Base-by-base conservation (phyloP, 2,113 vertebrate species). In the Pogonocichla stellata region DNA sequence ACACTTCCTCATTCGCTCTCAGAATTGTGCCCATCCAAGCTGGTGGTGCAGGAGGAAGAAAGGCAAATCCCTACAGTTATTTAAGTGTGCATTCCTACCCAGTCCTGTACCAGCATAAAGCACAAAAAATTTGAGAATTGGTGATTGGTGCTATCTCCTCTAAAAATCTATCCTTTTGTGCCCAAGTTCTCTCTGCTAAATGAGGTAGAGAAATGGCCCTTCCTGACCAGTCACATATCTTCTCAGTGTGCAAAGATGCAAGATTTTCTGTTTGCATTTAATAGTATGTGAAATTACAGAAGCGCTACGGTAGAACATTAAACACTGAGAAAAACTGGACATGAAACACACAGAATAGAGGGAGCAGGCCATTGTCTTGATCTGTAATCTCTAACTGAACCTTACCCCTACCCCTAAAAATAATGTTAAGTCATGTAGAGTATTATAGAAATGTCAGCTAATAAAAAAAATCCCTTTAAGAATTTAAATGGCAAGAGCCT, bases 401-500 rank as follows among this genome's bases (percentile, higher is more conserved):
- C 92, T 67, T 91, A 64, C 48, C 57, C 66, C 57, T 79, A 60
- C 28, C 26, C 54, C 65, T 88, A 93, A 95, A 96, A 93, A 80
- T 70, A 96, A 95, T 36, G 72, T 82, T 58, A 96, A 94, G 66
- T 93, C 95, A 93, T 62, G 84, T 95, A 88, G 51, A 92, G 47
- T 95, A 93, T 88, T 75, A 92, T 1, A 93, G 65, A 94, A 94
- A 90, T 87, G 88, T 82, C 93, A 92, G 36, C 50, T 86, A 80
- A 96, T 93, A 93, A 93, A 94, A 94, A 89, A 77, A 95, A 96
- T 88, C 50, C 69, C 50, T 94, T 73, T 78, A 94, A 93, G 93
- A 90, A 93, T 88, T 95, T 80, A 92, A 96, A 93, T 54, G 69
- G 91, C 88, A 96, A 94, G 50, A 94, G 81, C 45, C 88, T 93